Base-by-base conservation (phyloP, 2,113 vertebrate genomes). In the Todiramphus chloris region DNA sequence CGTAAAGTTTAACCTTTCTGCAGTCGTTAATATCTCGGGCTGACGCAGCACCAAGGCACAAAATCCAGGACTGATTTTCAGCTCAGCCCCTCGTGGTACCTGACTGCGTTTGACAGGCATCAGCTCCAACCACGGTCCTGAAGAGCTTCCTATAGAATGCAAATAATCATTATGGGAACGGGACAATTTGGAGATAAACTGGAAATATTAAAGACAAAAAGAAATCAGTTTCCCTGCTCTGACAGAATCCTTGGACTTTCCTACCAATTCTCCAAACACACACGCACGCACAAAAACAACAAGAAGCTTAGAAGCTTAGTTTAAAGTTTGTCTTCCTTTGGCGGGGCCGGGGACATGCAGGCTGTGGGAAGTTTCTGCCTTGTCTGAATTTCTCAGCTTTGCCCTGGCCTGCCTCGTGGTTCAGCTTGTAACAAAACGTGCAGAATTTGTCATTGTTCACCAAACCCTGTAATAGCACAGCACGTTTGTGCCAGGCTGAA, bases 1-100 rank as follows among this genome's bases (percentile, higher is more conserved):
- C 78, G 90, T 95, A 50, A 91, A 83, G 82, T 96, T 96, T 96
- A 97, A 96, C 94, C 95, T 97, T 97, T 96, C 90, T 95, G 75
- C 75, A 95, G 84, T 50, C 78, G 73, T 95, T 97, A 93, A 91
- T 64, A 80, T 94, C 93, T 79, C 41, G 73, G 23, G 62, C 91
- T 96, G 94, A 85, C 0, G 48, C 87, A 89, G 89, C 48, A 76
- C 44, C 35, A 53, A 93, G 63, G 79, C 74, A 93, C n/a, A 85
- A 63, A 95, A 95, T 50, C 74, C 88, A 91, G 91, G 70, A 48
- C 74, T 51, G 21, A 53, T 80, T 95, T 80, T 33, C 73, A 60
- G 21, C 62, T 80, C 87, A 31, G 78, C 80, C 79, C 56, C 59
- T 81, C 59, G 70, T 83, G 74, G 78, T 93, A 39, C 53, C 39